phyloP scores from a whole-genome alignment of 2,797 vertebrate genomes.

The Melanotaenia pygmaea region DNA sequence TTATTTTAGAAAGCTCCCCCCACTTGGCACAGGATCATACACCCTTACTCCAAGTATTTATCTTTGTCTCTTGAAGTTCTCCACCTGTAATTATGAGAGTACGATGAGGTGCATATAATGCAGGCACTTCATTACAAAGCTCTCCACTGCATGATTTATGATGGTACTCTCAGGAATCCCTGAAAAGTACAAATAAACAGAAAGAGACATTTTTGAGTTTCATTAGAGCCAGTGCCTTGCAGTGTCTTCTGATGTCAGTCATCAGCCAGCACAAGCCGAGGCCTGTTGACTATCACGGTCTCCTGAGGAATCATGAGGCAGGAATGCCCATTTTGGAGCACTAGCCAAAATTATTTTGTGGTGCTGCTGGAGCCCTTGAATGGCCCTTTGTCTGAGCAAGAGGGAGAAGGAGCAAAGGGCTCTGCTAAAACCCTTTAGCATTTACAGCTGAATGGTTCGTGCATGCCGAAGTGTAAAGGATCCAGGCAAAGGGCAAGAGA shows the following conservation, averaged over 20 bases:
- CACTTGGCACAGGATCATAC: constrained; percentile 65
- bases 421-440: constrained; percentile 56
- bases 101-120: constrained; percentile 35
- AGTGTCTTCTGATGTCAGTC: constrained; percentile 75
- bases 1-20: constrained; percentile 58
- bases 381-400: constrained; percentile 73
- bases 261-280: constrained; percentile 72
- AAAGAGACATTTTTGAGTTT: constrained; percentile 55
- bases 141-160: constrained; percentile 58
- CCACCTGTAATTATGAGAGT: constrained; percentile 57
- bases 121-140: constrained; percentile 57
- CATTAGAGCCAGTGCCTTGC: constrained; percentile 48
- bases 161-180: constrained; percentile 15
- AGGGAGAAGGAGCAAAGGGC: constrained; percentile 53
- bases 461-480: constrained; percentile 68
- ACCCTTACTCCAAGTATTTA: constrained; percentile 60
- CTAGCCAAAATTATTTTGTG: constrained; percentile 78
- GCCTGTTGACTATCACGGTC: constrained; percentile 73
- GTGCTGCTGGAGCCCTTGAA: constrained; percentile 69
- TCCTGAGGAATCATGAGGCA: constrained; percentile 74
- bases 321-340: constrained; percentile 77
- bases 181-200: constrained; percentile 13
- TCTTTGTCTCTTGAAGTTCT: constrained; percentile 61
- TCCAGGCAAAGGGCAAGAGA: constrained; percentile 45
- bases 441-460: constrained; percentile 63